phyloP scores from a whole-genome alignment of 2,113 vertebrate genomes.

The Brachyistius frenatus region DNA sequence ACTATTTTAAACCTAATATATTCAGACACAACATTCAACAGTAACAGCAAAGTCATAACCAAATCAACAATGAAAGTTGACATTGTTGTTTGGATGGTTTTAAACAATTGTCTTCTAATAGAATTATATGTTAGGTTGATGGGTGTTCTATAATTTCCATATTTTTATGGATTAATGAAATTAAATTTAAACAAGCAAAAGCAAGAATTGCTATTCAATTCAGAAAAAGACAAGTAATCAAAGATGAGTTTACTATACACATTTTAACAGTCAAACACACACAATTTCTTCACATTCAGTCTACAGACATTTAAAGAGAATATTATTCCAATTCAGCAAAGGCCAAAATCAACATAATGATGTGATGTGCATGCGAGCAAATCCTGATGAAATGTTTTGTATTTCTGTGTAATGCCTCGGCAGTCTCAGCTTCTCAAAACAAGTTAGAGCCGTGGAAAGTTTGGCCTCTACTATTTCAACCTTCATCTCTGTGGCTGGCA shows the following conservation, averaged over 20 bases:
- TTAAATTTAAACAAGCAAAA: background rate
- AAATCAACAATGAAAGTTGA: too few relatives aligned
- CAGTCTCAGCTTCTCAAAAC: constrained; percentile 68
- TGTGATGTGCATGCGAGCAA: constrained; percentile 53
- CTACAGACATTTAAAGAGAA: background rate
- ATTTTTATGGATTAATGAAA: too few relatives aligned
- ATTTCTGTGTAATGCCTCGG: constrained; percentile 52
- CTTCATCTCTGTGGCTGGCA: constrained; percentile 56
- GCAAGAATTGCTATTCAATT: background rate
- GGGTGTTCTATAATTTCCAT: too few relatives aligned
- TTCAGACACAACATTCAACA: too few relatives aligned
- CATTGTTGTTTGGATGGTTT: too few relatives aligned
- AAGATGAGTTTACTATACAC: background rate
- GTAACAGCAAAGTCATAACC: too few relatives aligned
- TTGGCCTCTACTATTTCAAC: constrained; percentile 56
- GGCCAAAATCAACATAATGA: constrained; percentile 53
- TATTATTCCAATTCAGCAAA: constrained; percentile 11
- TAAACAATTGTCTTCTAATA: too few relatives aligned
- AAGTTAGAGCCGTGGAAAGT: constrained; percentile 51
- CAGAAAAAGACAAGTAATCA: background rate
- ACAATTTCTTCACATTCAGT: background rate
- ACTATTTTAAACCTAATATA: too few relatives aligned
- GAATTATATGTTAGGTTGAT: too few relatives aligned
- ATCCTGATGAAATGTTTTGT: constrained; percentile 43
- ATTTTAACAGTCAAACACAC: background rate